phyloP scores from a whole-genome alignment of 2,797 vertebrate species.

The Manis crassicaudata region DNA sequence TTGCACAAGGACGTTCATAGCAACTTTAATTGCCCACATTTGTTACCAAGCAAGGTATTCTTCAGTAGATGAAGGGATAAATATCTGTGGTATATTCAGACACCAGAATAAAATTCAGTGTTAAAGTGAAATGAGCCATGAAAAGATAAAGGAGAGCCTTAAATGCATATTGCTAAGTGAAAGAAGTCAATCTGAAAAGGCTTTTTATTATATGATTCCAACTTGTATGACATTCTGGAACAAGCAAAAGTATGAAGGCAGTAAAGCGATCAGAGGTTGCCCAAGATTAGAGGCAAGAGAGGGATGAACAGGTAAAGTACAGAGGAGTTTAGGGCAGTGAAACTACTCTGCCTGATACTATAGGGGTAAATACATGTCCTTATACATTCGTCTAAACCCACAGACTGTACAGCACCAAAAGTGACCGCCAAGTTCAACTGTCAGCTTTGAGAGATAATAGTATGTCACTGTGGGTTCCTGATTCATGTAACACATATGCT shows the following conservation, averaged over 20 bases:
- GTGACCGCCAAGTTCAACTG: neutral
- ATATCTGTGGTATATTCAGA: neutral
- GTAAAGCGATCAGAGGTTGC: neutral
- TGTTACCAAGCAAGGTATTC: neutral
- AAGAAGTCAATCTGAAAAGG: neutral
- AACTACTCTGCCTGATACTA: neutral
- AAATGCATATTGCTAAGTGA: neutral
- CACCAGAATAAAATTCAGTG: neutral
- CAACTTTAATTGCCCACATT: neutral
- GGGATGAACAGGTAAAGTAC: neutral
- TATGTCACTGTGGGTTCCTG: neutral
- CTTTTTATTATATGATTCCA: neutral
- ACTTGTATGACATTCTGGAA: neutral
- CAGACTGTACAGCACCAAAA: neutral
- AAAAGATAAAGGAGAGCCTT: neutral
- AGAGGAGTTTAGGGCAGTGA: neutral
- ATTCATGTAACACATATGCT: neutral
- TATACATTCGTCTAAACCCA: neutral
- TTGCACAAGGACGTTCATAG: neutral
- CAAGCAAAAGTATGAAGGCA: neutral
- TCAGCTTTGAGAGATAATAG: neutral
- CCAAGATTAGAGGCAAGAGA: neutral
- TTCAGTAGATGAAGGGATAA: neutral
- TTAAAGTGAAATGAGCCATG: neutral
- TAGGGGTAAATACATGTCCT: neutral